Evolutionary conservation across 30 jellyfish, hydroid and myxozoan species (phyloP).

Genomic region (Turritopsis rubra): DNA sequence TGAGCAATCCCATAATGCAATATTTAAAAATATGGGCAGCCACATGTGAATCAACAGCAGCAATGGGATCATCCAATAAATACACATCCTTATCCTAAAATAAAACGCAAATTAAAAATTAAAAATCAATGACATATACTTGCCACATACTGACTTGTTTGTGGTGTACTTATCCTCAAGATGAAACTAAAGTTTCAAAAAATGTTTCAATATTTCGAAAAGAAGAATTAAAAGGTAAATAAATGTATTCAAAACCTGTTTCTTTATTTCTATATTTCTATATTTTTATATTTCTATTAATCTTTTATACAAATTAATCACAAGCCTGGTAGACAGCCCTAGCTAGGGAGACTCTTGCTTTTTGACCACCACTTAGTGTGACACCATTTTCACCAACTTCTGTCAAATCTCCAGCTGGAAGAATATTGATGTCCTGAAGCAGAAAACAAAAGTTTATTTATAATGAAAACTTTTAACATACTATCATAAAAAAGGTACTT

Average conservation of each 20-base stretch:
- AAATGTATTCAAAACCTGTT: too few relatives aligned
- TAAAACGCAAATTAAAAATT: neutral
- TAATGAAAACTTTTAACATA: too few relatives aligned
- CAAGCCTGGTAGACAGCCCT: slow-evolving; percentile 91
- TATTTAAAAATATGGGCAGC: slow-evolving; percentile 67
- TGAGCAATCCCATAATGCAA: slow-evolving; percentile 82
- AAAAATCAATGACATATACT: neutral
- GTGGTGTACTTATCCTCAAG: too few relatives aligned
- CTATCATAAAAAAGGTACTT: neutral
- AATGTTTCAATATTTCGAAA: too few relatives aligned
- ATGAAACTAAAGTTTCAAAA: too few relatives aligned
- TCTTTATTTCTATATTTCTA: too few relatives aligned
- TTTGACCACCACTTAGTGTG: slow-evolving; percentile 95
- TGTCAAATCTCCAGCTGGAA: slow-evolving; percentile 90
- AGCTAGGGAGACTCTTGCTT: slow-evolving; percentile 90
- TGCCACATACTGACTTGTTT: too few relatives aligned
- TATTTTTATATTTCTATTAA: too few relatives aligned
- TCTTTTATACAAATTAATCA: neutral
- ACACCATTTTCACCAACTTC: slow-evolving; percentile 97
- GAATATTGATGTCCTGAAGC: slow-evolving; percentile 49
- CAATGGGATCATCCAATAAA: slow-evolving; percentile 80
- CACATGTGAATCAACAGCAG: slow-evolving; percentile 96
- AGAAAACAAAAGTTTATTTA: neutral
- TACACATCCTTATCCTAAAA: slow-evolving; percentile 74
- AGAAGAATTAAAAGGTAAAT: too few relatives aligned